Conservation (phyloP, 1,140 invertebrate species). For the Drosophila lowei region DNA sequence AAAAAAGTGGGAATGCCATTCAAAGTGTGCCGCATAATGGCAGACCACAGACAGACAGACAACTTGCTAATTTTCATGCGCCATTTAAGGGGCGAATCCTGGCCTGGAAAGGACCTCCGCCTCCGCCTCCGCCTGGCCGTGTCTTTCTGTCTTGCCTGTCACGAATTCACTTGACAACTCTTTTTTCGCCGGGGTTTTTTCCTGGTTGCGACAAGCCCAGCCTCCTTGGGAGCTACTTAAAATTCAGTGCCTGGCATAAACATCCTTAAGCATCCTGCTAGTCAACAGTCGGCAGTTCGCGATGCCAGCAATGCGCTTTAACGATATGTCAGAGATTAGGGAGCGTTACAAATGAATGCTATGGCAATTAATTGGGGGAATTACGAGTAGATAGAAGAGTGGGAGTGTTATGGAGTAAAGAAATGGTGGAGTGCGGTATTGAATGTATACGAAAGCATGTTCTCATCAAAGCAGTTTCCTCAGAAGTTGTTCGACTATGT, state of each 20-base stretch:
- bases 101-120: background rate
- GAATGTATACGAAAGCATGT: background rate
- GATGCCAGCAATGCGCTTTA: constrained; percentile 67
- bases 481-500: too few species aligned
- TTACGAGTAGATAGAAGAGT: constrained; percentile 9
- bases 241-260: constrained; percentile 75
- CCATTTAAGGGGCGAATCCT: constrained; percentile 68
- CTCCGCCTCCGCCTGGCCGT: too few species aligned
- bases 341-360: constrained; percentile 42
- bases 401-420: background rate
- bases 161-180: constrained; percentile 80
- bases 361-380: constrained; percentile 66
- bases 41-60: constrained; percentile 64
- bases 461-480: too few species aligned
- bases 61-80: constrained; percentile 80
- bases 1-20: constrained; percentile 38
- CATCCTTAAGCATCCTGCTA: constrained; percentile 68
- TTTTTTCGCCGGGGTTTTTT: constrained; percentile 50
- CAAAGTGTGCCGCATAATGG: constrained; percentile 79
- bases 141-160: constrained; percentile 25
- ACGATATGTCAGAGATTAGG: constrained; percentile 78
- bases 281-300: constrained; percentile 51
- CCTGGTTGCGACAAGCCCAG: constrained; percentile 40
- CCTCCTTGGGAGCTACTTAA: constrained; percentile 64
- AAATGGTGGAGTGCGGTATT: too few species aligned